phyloP scores from a whole-genome alignment of 2,888 invertebrate genomes.

The Eupithecia pulchellata region DNA sequence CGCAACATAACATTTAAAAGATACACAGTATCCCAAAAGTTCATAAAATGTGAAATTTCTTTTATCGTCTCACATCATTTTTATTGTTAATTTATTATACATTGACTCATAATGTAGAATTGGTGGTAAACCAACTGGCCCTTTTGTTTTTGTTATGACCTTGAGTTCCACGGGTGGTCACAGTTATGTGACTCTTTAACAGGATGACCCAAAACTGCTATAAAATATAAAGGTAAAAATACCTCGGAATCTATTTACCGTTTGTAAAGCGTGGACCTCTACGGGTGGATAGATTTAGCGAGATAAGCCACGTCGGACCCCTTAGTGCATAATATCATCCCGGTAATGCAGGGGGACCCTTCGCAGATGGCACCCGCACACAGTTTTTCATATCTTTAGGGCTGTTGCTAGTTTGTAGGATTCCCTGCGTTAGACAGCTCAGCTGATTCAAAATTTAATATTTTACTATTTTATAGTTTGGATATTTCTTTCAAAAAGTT shows the following conservation, averaged over 20 bases:
- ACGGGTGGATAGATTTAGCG: slow-evolving; percentile 68
- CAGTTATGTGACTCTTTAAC: slow-evolving; percentile 47
- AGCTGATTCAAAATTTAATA: background rate
- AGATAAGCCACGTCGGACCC: slow-evolving; percentile 79
- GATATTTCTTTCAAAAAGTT: background rate
- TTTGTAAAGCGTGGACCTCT: slow-evolving; percentile 65
- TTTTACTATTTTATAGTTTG: background rate
- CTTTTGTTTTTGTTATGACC: background rate
- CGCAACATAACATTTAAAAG: background rate
- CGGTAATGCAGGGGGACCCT: slow-evolving; percentile 80
- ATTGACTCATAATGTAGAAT: background rate
- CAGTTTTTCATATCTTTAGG: slow-evolving; percentile 74
- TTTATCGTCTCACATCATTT: background rate
- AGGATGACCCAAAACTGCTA: slow-evolving; percentile 45
- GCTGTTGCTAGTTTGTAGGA: slow-evolving; percentile 46
- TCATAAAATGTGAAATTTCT: background rate
- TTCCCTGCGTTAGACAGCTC: background rate
- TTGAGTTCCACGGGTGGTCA: slow-evolving; percentile 32
- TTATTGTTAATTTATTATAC: background rate
- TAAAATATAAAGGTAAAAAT: slow-evolving; percentile 56
- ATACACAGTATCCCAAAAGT: background rate
- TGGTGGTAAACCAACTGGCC: background rate
- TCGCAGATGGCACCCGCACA: slow-evolving; percentile 81
- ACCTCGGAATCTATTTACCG: slow-evolving; percentile 68
- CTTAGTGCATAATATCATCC: slow-evolving; percentile 84